Evolutionary conservation across 2,797 vertebrate species (phyloP).

Genomic region (Amniataba percoides): DNA sequence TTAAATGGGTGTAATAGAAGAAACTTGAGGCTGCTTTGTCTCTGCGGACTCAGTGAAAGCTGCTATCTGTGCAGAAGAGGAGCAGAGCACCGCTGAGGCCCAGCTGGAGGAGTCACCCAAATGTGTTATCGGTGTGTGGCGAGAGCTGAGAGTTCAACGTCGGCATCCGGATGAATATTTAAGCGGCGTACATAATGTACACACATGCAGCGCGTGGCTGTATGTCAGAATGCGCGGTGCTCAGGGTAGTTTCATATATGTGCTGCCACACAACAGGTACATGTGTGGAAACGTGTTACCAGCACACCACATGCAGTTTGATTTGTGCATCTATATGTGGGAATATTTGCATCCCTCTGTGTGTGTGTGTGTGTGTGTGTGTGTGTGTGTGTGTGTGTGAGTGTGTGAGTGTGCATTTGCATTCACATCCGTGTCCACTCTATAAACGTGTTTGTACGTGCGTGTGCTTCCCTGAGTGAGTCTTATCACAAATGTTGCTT

Average conservation of each 20-base stretch:
- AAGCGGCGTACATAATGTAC: slow-evolving; percentile 31
- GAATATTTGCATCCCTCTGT: background rate
- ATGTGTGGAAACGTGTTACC: slow-evolving; percentile 27
- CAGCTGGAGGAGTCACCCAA: slow-evolving; percentile 74
- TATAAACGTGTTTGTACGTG: slow-evolving; percentile 18
- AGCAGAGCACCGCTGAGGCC: slow-evolving; percentile 64
- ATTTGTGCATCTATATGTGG: slow-evolving; percentile 11
- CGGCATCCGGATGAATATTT: slow-evolving; percentile 71
- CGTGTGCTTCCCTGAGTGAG: slow-evolving; percentile 45
- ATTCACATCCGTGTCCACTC: slow-evolving; percentile 40
- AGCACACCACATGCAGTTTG: slow-evolving; percentile 37
- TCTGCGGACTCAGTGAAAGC: slow-evolving; percentile 76
- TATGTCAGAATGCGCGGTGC: slow-evolving; percentile 29
- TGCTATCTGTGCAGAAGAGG: slow-evolving; percentile 74
- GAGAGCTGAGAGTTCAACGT: slow-evolving; percentile 67
- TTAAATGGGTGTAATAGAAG: slow-evolving; percentile 76
- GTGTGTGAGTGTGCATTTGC: slow-evolving; percentile 21
- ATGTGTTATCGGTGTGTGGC: slow-evolving; percentile 73
- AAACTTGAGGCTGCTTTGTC: slow-evolving; percentile 77
- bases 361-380: background rate
- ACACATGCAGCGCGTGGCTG: slow-evolving; percentile 28
- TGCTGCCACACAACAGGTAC: slow-evolving; percentile 17
- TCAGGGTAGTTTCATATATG: slow-evolving; percentile 36
- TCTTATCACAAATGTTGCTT: slow-evolving; percentile 50
- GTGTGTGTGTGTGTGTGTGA: background rate